Evolutionary conservation across 1,140 invertebrate genomes (phyloP).

Genomic region (Helicoverpa armigera): DNA sequence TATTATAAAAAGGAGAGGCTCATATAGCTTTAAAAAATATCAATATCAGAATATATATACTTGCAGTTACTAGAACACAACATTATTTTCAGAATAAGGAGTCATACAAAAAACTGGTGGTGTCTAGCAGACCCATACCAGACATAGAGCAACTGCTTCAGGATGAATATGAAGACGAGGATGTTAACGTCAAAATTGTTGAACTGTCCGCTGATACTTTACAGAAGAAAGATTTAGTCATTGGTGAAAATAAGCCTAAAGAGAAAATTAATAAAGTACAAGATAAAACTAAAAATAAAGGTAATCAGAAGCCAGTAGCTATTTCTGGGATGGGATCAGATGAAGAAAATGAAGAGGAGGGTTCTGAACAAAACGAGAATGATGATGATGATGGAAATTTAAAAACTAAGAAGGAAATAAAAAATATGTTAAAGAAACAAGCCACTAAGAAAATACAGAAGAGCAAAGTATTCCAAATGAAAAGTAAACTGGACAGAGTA

Average conservation of each 20-base stretch:
- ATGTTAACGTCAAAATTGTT: constrained; percentile 91
- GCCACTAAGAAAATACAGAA: constrained; percentile 90
- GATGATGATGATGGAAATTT: constrained; percentile 79
- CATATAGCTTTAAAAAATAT: no score
- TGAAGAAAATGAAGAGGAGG: constrained; percentile 80
- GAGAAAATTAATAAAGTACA: constrained; percentile 58
- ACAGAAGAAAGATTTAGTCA: constrained; percentile 89
- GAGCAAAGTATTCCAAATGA: constrained; percentile 91
- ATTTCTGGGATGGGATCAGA: constrained; percentile 81
- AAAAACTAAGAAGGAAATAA: constrained; percentile 89
- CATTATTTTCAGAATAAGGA: constrained; percentile 87
- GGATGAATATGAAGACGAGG: constrained; percentile 90
- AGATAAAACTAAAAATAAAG: constrained; percentile 56
- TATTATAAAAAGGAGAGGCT: no score
- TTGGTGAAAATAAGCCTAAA: constrained; percentile 89
- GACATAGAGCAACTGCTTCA: constrained; percentile 89
- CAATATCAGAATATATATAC: no score
- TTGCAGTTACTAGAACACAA: neutral
- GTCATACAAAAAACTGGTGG: constrained; percentile 88
- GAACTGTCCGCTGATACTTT: constrained; percentile 90
- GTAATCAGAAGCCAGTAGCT: constrained; percentile 56
- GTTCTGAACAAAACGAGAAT: constrained; percentile 68
- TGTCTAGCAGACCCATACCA: constrained; percentile 89
- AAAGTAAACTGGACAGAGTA: constrained; percentile 89
- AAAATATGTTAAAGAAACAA: constrained; percentile 89